Evolutionary conservation across 2,113 vertebrate species (phyloP).

Genomic region (Bubo scandiacus): DNA sequence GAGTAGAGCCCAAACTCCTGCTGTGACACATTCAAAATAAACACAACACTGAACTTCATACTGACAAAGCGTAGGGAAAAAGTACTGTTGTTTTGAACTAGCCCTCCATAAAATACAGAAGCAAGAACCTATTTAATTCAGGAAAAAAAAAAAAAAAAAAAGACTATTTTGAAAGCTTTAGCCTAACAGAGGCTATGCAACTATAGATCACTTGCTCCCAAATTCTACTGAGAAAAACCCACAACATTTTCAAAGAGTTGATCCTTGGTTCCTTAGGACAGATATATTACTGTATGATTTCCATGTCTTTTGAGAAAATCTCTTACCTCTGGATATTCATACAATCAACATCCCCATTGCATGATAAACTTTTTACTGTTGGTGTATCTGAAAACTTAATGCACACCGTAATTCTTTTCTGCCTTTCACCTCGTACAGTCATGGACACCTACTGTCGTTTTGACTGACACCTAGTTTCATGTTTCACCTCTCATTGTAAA

Average conservation of each 20-base stretch:
- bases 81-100: not conserved
- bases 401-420: not conserved
- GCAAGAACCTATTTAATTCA: not conserved
- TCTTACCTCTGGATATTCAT: not conserved
- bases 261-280: not conserved
- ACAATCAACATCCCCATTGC: not conserved
- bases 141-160: no score
- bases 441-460: not conserved
- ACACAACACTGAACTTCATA: not conserved
- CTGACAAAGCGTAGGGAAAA: accelerated
- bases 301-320: not conserved
- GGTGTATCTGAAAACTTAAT: not conserved
- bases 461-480: not conserved
- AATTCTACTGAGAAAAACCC: not conserved
- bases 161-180: not conserved
- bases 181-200: not conserved
- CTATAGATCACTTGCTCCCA: not conserved
- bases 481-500: not conserved
- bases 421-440: not conserved
- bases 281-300: not conserved
- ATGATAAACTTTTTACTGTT: not conserved
- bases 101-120: not conserved
- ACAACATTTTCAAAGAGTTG: not conserved
- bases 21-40: not conserved
- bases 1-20: not conserved